Evolutionary conservation across 2,113 vertebrate species (phyloP).

Genomic region (Brachyhypopomus occidentalis): DNA sequence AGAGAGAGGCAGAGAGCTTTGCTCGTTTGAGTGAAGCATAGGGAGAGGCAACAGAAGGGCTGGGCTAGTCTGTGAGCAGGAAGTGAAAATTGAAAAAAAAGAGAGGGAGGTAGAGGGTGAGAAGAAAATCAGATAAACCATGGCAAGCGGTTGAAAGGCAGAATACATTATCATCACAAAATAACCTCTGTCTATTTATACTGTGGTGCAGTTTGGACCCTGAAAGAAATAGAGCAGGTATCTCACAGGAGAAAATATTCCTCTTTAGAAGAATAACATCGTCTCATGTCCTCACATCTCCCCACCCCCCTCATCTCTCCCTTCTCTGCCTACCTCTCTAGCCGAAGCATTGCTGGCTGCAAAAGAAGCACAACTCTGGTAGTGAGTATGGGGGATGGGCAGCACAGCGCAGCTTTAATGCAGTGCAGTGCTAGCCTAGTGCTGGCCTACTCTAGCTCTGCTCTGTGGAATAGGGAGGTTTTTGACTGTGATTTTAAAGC

Average conservation of each 20-base stretch:
- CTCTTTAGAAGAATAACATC: conserved; percentile 64
- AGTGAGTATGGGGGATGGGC: conserved; percentile 79
- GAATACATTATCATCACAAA: conserved; percentile 58
- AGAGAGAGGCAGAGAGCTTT: conserved; percentile 32
- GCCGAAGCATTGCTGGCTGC: conserved; percentile 64
- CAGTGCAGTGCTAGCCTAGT: conserved; percentile 63
- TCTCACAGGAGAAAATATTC: conserved; percentile 50
- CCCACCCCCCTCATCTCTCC: conserved; percentile 48
- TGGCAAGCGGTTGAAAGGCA: conserved; percentile 53
- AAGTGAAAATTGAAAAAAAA: conserved; percentile 60
- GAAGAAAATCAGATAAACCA: conserved; percentile 55
- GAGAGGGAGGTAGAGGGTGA: conserved; percentile 37
- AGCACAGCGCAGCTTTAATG: conserved; percentile 59
- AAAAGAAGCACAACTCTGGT: conserved; percentile 72
- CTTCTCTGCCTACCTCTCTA: conserved; percentile 48
- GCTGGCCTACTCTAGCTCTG: conserved; percentile 60
- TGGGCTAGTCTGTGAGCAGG: conserved; percentile 62
- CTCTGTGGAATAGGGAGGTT: conserved; percentile 53
- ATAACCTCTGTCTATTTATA: conserved; percentile 51
- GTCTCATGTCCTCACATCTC: conserved; percentile 54
- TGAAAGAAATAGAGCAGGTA: conserved; percentile 45
- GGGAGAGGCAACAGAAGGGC: conserved; percentile 52
- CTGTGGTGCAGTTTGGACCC: conserved; percentile 46
- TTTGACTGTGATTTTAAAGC: conserved; percentile 61
- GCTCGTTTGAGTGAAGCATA: conserved; percentile 45